Conservation (phyloP, 2,888 invertebrate genomes). For the Anthrax anthrax region DNA sequence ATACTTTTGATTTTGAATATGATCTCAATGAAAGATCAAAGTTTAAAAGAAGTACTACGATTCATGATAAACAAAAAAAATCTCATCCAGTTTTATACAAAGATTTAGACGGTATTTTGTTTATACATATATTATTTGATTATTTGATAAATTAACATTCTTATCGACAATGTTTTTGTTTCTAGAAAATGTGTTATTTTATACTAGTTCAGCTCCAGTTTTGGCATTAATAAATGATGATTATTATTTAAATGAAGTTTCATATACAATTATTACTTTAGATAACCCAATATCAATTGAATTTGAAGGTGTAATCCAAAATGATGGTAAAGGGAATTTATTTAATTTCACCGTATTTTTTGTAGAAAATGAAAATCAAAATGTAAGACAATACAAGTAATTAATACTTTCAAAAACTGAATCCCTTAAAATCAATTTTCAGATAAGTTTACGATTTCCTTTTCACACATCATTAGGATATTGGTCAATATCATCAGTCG, state of each 20-base stretch:
- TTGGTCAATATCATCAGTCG: constrained; percentile 43
- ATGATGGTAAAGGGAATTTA: not conserved
- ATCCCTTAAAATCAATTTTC: not conserved
- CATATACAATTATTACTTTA: not conserved
- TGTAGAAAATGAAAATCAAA: not conserved
- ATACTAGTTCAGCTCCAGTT: constrained; percentile 39
- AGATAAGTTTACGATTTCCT: constrained; percentile 6
- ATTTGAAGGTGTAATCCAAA: not conserved
- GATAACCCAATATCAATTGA: not conserved
- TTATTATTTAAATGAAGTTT: not conserved
- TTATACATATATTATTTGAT: too few relatives aligned
- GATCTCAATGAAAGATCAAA: not conserved
- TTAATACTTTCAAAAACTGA: too few relatives aligned
- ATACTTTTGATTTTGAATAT: not conserved
- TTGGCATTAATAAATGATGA: constrained; percentile 21
- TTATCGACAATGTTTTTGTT: too few relatives aligned
- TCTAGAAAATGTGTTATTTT: constrained; percentile 37
- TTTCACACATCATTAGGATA: constrained; percentile 26
- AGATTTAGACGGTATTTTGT: not conserved
- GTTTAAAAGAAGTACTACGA: not conserved
- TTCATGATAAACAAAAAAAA: not conserved
- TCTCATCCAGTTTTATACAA: not conserved
- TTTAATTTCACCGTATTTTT: not conserved
- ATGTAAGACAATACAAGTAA: not conserved
- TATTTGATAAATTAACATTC: too few relatives aligned